Percentiles rank a stretch among this genome's conserved stretches.
Evolutionary conservation across 2,113 vertebrate species (phyloP).

Genomic region (Microtus montanus): DNA sequence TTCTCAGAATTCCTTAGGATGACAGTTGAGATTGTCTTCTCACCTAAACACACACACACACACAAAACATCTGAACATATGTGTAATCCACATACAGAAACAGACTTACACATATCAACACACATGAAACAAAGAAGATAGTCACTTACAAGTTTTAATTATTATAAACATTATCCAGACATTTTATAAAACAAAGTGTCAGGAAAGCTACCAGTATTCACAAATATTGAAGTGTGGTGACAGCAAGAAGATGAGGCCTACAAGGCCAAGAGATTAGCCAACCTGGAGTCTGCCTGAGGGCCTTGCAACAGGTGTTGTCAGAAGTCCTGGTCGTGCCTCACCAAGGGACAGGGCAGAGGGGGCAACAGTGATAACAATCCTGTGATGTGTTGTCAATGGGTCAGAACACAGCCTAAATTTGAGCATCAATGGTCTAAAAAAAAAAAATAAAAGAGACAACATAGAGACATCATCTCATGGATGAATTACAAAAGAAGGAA

Average conservation of each 20-base stretch:
- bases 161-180: not conserved
- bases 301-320: too few relatives aligned
- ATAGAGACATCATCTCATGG: not conserved
- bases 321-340: too few relatives aligned
- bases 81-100: not conserved
- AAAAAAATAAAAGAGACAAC: not conserved
- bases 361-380: too few relatives aligned
- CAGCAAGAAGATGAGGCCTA: too few relatives aligned
- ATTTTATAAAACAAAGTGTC: not conserved
- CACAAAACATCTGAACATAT: not conserved
- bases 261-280: too few relatives aligned
- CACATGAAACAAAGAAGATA: not conserved
- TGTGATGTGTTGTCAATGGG: too few relatives aligned
- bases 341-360: too few relatives aligned
- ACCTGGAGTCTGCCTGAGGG: too few relatives aligned
- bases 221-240: not conserved
- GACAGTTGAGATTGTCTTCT: not conserved
- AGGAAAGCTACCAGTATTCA: not conserved
- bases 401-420: not conserved
- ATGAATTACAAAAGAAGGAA: not conserved
- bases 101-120: not conserved
- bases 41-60: not conserved
- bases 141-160: not conserved
- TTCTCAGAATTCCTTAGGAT: not conserved
- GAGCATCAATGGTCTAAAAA: not conserved